Conservation (phyloP, 2,113 vertebrate genomes). For the Coptodon rendalli region DNA sequence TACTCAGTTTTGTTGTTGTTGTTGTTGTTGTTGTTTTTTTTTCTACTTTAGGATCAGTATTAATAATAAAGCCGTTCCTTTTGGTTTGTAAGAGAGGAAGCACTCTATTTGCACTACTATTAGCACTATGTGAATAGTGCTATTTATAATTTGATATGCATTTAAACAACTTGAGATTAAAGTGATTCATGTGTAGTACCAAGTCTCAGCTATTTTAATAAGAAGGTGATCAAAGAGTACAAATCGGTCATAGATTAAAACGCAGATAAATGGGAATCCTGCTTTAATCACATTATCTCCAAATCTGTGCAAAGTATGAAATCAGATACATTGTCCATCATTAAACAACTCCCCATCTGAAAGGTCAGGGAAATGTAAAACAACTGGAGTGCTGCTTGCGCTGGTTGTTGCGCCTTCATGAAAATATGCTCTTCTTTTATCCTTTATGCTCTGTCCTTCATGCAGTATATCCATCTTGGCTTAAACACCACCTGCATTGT, state of each 20-base stretch:
- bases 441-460: not conserved
- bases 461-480: not conserved
- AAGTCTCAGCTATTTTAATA: not conserved
- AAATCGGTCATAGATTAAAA: not conserved
- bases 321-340: not conserved
- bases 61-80: not conserved
- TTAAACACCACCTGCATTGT: not conserved
- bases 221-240: not conserved
- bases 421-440: not conserved
- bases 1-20: not conserved
- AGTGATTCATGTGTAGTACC: not conserved
- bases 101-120: not conserved
- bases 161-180: not conserved
- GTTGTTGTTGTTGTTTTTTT: not conserved
- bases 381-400: not conserved
- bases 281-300: not conserved
- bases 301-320: not conserved
- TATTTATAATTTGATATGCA: not conserved
- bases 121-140: not conserved
- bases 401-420: not conserved
- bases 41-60: not conserved
- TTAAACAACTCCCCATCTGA: not conserved
- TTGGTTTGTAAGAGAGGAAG: not conserved
- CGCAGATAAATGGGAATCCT: not conserved
- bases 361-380: not conserved